Percentiles rank a stretch among this genome's conserved stretches.
Evolutionary conservation across 2,888 invertebrate genomes (phyloP).

Genomic region (Anoncus sp.): DNA sequence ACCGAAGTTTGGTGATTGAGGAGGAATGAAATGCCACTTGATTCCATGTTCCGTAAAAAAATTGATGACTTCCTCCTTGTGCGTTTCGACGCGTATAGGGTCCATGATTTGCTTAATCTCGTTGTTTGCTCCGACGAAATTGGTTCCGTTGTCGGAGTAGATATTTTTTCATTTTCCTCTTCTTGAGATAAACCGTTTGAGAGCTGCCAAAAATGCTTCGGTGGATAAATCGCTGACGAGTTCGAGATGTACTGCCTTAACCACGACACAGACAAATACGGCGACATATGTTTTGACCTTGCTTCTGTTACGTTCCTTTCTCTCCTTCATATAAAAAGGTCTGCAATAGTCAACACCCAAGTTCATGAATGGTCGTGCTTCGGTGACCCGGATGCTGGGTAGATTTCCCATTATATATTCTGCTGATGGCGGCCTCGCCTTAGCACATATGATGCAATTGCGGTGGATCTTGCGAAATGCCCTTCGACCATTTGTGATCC

Average conservation of each 20-base stretch:
- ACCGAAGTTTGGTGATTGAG: slow-evolving; percentile 47
- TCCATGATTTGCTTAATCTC: slow-evolving; percentile 44
- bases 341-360: slow-evolving; percentile 52
- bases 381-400: slow-evolving; percentile 28
- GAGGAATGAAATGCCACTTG: slow-evolving; percentile 52
- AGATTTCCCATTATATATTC: slow-evolving; percentile 48
- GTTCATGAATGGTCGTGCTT: slow-evolving; percentile 36
- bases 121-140: slow-evolving; percentile 64
- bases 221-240: slow-evolving; percentile 59
- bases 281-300: slow-evolving; percentile 55
- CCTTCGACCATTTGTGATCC: slow-evolving; percentile 39
- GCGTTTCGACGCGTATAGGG: slow-evolving; percentile 11
- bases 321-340: slow-evolving; percentile 57
- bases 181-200: slow-evolving; percentile 58
- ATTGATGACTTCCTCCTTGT: slow-evolving; percentile 16
- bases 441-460: slow-evolving; percentile 47
- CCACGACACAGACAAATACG: slow-evolving; percentile 53
- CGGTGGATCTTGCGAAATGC: slow-evolving; percentile 37
- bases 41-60: slow-evolving; percentile 25
- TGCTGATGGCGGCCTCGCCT: slow-evolving; percentile 35
- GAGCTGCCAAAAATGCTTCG: slow-evolving; percentile 61
- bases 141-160: slow-evolving; percentile 62
- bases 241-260: slow-evolving; percentile 62
- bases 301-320: slow-evolving; percentile 42
- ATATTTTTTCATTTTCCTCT: slow-evolving; percentile 38